Percentiles rank a stretch among this genome's conserved stretches.
These are phyloP conservation scores for Hoplodrina blanda DNA, from an alignment of 2,888 invertebrate genomes.

Conservation along the genomic window DNA sequence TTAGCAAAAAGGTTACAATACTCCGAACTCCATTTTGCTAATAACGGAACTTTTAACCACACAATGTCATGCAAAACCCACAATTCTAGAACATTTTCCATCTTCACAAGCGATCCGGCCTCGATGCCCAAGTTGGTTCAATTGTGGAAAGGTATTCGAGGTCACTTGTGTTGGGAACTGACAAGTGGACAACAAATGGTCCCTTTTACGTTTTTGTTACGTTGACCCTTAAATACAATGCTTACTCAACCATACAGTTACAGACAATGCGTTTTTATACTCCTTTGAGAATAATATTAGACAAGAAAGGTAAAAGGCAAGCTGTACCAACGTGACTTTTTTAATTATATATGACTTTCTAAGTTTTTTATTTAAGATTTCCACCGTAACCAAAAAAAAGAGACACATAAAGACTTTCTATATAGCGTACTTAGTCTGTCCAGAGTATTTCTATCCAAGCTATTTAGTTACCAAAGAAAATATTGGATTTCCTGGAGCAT, in stretches of 20 bases:
- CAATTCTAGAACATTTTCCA: slow-evolving; percentile 20
- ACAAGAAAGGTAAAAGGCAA: not conserved
- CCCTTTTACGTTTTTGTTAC: slow-evolving; percentile 46
- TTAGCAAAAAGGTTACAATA: slow-evolving; percentile 39
- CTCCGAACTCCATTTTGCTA: slow-evolving; percentile 15
- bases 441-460: not conserved
- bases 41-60: slow-evolving; percentile 21
- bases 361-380: too few species aligned
- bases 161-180: slow-evolving; percentile 48
- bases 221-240: slow-evolving; percentile 38
- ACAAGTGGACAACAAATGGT: slow-evolving; percentile 31
- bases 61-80: slow-evolving; percentile 34
- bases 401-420: not conserved
- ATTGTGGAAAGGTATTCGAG: slow-evolving; percentile 33
- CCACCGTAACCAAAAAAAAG: too few species aligned
- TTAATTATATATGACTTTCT: too few species aligned
- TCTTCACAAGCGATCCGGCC: slow-evolving; percentile 20
- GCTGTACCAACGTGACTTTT: too few species aligned
- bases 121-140: slow-evolving; percentile 23
- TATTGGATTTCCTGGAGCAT: slow-evolving; percentile 32
- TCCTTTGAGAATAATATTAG: not conserved
- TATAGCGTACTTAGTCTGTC: not conserved
- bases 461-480: slow-evolving; percentile 25
- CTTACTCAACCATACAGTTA: not conserved
- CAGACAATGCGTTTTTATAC: not conserved